Base-by-base conservation (phyloP, 2,797 vertebrate species). In the Tragelaphus oryx region DNA sequence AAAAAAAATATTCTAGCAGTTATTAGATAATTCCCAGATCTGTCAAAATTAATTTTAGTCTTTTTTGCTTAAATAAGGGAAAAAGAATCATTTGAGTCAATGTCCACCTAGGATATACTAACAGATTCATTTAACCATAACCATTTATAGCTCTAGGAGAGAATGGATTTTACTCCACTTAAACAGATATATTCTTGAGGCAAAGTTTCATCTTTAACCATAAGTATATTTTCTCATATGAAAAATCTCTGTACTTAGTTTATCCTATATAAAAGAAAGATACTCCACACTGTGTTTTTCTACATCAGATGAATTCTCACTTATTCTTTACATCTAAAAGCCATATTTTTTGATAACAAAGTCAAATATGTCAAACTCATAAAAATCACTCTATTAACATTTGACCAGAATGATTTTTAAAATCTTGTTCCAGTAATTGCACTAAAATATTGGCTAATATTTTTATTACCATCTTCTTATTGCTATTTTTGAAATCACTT, bases 21-120 rank as follows among this genome's bases (percentile, higher is more conserved):
- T 97, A 80, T 85, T 81, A 94, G 24, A 82, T 82, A 93, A 92
- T 95, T 91, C 30, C n/a, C 54, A 88, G 4, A 59, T 85, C 84
- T 95, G 62, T 94, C 68, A 59, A 96, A 96, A 95, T 57, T 30
- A 91, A 95, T 87, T 89, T 89, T 89, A 83, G 10, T 89, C 46
- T 95, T 33, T 95, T 89, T 79, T 80, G 17, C 57, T 91, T 95
- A 89, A 95, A 41, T 84, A 91, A 68, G 33, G 2, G 44, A 16
- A 83, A 93, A 96, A 90, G 87, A 68, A 50, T 30, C 26, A 59
- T 78, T 52, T 71, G 33, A 87, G 22, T 91, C 86, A 85, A 87
- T 91, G 37, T 88, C 57, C 96, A 28, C 65, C 44, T 46, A 84
- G 48, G 24, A 62, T 80, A 86, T 22, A 50, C 52, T 91, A 91